phyloP scores from a whole-genome alignment of 2,797 vertebrate species.

The Propithecus perrieri region DNA sequence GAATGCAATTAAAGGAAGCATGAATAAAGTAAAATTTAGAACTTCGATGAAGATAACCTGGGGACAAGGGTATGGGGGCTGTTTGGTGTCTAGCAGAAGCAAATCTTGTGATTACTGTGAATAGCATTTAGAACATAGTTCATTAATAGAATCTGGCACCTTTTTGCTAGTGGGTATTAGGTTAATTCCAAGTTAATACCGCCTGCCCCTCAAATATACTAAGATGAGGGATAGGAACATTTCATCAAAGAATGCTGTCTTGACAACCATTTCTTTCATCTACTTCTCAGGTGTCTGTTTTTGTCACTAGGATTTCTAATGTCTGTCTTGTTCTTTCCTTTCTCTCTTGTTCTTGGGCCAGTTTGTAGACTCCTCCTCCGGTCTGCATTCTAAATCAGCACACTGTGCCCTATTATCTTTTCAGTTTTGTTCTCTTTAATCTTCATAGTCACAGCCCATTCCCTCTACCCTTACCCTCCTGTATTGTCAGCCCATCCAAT shows the following conservation, averaged over 20 bases:
- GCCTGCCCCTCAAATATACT: neutral
- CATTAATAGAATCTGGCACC: neutral
- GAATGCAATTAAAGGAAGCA: neutral
- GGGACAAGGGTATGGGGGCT: neutral
- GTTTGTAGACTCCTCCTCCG: neutral
- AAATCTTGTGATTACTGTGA: neutral
- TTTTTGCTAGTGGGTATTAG: neutral
- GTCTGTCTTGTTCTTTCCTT: neutral
- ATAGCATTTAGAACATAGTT: neutral
- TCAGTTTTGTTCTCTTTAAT: neutral
- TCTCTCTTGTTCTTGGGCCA: neutral
- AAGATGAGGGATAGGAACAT: neutral
- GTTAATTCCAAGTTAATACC: neutral
- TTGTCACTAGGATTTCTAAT: neutral
- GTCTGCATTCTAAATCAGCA: neutral
- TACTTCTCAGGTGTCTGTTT: neutral
- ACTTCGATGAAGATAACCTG: neutral
- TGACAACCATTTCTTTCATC: neutral
- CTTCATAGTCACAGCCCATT: neutral
- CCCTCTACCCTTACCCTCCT: neutral
- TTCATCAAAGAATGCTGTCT: conserved; percentile 1
- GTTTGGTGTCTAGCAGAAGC: neutral
- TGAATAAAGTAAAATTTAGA: neutral
- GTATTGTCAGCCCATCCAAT: neutral
- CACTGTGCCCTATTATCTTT: neutral